Conservation (phyloP, 1,140 invertebrate species). For the Ceratoteleas bidentatus region DNA sequence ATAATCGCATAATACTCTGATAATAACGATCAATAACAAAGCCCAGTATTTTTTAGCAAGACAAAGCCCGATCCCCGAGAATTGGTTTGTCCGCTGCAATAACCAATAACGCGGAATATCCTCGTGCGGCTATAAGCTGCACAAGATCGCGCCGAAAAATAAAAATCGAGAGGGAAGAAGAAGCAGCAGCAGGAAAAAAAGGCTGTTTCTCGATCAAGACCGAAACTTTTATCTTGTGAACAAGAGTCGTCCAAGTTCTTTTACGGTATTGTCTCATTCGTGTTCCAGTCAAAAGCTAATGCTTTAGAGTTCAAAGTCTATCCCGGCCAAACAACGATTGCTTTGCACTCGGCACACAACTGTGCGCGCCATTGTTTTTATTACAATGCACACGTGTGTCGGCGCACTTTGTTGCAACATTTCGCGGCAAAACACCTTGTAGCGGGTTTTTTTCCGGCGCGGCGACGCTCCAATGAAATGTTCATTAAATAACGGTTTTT, state of each 20-base stretch:
- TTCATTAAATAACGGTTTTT: too few relatives aligned
- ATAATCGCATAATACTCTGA: slow-evolving; percentile 52
- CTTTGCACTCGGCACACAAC: slow-evolving; percentile 45
- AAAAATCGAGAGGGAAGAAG: too few relatives aligned
- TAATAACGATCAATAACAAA: slow-evolving; percentile 51
- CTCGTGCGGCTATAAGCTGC: slow-evolving; percentile 48
- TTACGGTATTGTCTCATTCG: slow-evolving; percentile 60
- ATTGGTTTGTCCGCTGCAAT: slow-evolving; percentile 61
- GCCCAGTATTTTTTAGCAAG: slow-evolving; percentile 47
- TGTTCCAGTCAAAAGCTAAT: slow-evolving; percentile 63
- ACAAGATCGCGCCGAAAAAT: slow-evolving; percentile 55
- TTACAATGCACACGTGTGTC: slow-evolving; percentile 12
- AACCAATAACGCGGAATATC: slow-evolving; percentile 61
- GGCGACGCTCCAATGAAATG: too few relatives aligned
- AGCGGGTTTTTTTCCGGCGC: too few relatives aligned
- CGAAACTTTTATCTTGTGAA: slow-evolving; percentile 61
- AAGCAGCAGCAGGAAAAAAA: too few relatives aligned
- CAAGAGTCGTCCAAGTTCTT: slow-evolving; percentile 57
- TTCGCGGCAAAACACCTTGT: slow-evolving; percentile 13
- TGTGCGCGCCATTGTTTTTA: slow-evolving; percentile 39
- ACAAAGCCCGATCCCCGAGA: slow-evolving; percentile 52
- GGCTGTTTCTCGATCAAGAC: slow-evolving; percentile 59
- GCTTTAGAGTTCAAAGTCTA: slow-evolving; percentile 58
- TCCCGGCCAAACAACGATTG: slow-evolving; percentile 54
- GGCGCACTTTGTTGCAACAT: slow-evolving; percentile 14